A percentile compares a stretch with the other conserved stretches of the same genome.
Conservation (phyloP, 2,797 vertebrate genomes). For the Bufotes viridis region DNA sequence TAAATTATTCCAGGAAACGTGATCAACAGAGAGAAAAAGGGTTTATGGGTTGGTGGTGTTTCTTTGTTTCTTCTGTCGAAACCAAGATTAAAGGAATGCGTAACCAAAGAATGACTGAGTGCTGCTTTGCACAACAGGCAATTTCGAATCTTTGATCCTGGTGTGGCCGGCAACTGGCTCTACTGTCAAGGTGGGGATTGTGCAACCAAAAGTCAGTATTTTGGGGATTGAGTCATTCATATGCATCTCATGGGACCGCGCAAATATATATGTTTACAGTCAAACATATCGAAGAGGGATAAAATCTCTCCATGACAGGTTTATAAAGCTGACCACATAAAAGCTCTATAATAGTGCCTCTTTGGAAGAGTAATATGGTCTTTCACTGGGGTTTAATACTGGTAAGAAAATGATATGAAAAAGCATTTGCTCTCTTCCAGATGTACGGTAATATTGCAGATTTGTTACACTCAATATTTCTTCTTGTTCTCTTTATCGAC, state of each 20-base stretch:
- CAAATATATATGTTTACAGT: not conserved
- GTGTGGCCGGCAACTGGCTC: not conserved
- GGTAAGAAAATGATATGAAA: not conserved
- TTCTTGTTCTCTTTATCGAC: not conserved
- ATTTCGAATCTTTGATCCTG: conserved; percentile 24
- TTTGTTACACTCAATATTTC: not conserved
- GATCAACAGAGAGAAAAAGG: conserved; percentile 39
- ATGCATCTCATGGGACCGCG: not conserved
- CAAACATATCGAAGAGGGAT: not conserved
- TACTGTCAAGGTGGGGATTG: not conserved
- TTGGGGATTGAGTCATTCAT: conserved; percentile 23
- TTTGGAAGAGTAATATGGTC: not conserved
- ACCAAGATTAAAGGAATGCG: conserved; percentile 44
- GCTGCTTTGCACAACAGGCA: conserved; percentile 15
- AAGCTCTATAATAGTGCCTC: not conserved
- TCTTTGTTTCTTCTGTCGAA: conserved; percentile 39
- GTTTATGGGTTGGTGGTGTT: conserved; percentile 32
- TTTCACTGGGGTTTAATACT: not conserved
- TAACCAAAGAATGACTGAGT: conserved; percentile 38
- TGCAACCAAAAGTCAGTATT: not conserved
- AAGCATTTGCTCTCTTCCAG: not conserved
- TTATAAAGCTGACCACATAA: not conserved
- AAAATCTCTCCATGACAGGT: not conserved
- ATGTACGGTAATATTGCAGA: not conserved
- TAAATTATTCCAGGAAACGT: conserved; percentile 36